These are phyloP conservation scores for Rambutsinella grinnellia DNA, from an alignment of 2,888 invertebrate genomes.

Conservation along the genomic window DNA sequence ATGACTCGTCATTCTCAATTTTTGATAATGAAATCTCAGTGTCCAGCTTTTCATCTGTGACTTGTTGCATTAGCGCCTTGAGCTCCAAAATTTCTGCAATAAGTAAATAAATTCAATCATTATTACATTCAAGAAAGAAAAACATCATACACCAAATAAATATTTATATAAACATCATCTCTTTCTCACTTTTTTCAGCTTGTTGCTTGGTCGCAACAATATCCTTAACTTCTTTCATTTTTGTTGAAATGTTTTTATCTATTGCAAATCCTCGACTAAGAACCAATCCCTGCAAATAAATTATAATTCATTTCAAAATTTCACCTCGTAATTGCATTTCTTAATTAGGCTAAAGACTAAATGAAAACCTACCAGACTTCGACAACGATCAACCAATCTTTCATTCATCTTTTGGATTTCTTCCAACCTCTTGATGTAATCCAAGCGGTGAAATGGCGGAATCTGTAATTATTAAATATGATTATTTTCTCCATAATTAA, in stretches of 20 bases:
- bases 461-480: background rate
- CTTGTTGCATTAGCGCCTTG: conserved; percentile 35
- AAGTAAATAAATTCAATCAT: background rate
- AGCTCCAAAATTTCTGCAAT: conserved; percentile 42
- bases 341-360: background rate
- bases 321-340: too few relatives aligned
- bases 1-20: conserved; percentile 46
- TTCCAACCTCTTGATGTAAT: conserved; percentile 37
- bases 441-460: conserved; percentile 15
- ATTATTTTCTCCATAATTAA: too few relatives aligned
- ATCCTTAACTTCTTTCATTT: conserved; percentile 48
- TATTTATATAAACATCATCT: background rate
- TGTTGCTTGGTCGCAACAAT: conserved; percentile 40
- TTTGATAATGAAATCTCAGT: conserved; percentile 41
- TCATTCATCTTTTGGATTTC: conserved; percentile 49
- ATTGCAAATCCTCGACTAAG: conserved; percentile 23
- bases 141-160: background rate
- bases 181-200: conserved; percentile 40
- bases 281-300: conserved; percentile 33
- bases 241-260: conserved; percentile 44
- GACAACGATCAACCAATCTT: conserved; percentile 39
- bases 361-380: conserved; percentile 30
- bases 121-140: background rate
- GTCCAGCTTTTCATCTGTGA: conserved; percentile 24
- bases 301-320: background rate